A percentile compares a stretch with the other conserved stretches of the same genome.
These are phyloP conservation scores for Perdita meconis DNA, from an alignment of 2,888 invertebrate genomes.

Conservation along the genomic window DNA sequence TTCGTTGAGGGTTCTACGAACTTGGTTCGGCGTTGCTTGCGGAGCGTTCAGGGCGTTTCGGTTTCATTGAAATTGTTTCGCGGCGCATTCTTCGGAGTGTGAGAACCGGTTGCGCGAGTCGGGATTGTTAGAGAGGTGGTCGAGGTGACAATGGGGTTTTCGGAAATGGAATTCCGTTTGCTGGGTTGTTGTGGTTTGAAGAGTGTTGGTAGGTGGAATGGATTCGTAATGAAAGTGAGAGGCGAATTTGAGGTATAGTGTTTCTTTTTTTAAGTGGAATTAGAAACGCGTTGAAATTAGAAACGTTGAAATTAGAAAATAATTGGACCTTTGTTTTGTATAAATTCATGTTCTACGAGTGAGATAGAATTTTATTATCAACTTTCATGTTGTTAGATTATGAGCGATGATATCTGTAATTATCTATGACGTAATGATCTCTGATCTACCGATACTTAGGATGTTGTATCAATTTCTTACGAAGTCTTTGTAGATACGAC, in stretches of 20 bases:
- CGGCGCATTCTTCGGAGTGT: neutral
- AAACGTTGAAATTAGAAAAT: too few relatives aligned
- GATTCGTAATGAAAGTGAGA: too few relatives aligned
- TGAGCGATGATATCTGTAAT: neutral
- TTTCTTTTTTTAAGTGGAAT: too few relatives aligned
- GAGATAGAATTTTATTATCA: neutral
- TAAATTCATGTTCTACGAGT: too few relatives aligned
- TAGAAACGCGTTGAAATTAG: too few relatives aligned
- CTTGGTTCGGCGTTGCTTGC: neutral
- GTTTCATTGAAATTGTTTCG: neutral
- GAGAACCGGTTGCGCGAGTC: slow-evolving; percentile 1
- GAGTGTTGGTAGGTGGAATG: too few relatives aligned
- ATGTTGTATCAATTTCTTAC: slow-evolving; percentile 1
- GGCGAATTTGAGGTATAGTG: too few relatives aligned
- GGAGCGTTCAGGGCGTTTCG: neutral
- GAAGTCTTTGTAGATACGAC: too few relatives aligned
- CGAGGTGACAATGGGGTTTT: slow-evolving; percentile 8
- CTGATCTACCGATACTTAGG: neutral
- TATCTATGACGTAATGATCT: slow-evolving; percentile 8
- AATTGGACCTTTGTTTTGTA: too few relatives aligned
- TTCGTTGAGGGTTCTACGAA: neutral
- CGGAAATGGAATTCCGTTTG: neutral
- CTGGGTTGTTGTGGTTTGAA: neutral
- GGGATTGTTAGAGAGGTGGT: neutral
- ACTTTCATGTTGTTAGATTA: neutral